Evolutionary conservation across 2,888 invertebrate genomes (phyloP).

Genomic region (Lomographa bimaculata): DNA sequence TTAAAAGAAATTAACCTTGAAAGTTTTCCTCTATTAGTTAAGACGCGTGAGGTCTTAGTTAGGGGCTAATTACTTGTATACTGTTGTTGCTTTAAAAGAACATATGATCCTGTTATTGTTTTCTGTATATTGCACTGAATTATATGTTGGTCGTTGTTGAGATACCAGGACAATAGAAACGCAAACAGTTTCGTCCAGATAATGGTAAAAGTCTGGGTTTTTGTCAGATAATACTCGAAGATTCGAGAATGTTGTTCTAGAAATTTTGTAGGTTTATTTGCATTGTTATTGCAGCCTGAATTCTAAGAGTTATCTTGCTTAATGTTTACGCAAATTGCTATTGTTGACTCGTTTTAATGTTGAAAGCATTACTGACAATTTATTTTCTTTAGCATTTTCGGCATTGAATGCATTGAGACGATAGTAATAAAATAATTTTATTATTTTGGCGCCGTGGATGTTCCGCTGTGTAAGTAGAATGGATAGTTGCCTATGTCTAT

Average conservation of each 20-base stretch:
- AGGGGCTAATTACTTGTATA: too few relatives aligned
- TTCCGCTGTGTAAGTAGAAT: too few relatives aligned
- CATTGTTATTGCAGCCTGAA: conserved; percentile 2
- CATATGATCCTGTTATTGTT: not conserved
- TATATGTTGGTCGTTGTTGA: conserved; percentile 10
- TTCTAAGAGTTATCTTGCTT: conserved; percentile 1
- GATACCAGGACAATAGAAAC: conserved; percentile 21
- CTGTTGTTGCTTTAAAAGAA: too few relatives aligned
- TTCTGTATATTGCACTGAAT: conserved; percentile 13
- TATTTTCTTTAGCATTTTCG: too few relatives aligned
- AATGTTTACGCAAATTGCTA: not conserved
- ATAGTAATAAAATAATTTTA: too few relatives aligned
- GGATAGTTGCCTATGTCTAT: too few relatives aligned
- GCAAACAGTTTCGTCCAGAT: conserved; percentile 13
- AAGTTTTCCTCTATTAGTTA: too few relatives aligned
- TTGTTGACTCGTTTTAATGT: conserved; percentile 1
- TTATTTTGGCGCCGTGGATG: too few relatives aligned
- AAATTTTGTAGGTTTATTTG: conserved; percentile 9
- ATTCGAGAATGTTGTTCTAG: conserved; percentile 10
- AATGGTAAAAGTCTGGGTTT: conserved; percentile 14
- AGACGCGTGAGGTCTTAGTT: too few relatives aligned
- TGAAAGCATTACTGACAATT: too few relatives aligned
- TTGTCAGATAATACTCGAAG: conserved; percentile 15
- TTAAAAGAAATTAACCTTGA: too few relatives aligned
- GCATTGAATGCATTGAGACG: too few relatives aligned